Conservation (phyloP, 2,113 vertebrate species). For the Myodes glareolus region DNA sequence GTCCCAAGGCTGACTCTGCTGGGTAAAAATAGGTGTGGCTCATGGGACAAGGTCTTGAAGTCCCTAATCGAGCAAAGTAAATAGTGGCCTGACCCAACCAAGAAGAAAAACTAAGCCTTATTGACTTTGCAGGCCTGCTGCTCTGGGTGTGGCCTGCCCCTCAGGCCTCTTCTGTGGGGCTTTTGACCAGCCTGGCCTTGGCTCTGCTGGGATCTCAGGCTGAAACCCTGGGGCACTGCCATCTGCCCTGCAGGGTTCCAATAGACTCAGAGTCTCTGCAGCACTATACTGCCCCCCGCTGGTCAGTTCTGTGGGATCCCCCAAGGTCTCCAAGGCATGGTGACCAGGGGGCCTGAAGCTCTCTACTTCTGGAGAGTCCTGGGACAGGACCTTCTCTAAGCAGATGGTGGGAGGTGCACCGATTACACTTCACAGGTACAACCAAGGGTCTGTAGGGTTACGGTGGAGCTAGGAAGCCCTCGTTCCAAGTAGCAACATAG, state of each 20-base stretch:
- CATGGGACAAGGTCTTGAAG: not conserved
- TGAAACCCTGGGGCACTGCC: not conserved
- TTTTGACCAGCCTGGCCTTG: not conserved
- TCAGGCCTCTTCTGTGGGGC: not conserved
- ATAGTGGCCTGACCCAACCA: not conserved
- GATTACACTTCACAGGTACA: not conserved
- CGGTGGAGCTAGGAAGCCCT: not conserved
- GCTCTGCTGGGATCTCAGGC: not conserved
- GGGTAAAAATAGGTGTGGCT: slow-evolving; percentile 53
- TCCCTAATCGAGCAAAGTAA: not conserved
- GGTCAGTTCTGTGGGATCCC: not conserved
- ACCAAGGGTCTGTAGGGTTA: not conserved
- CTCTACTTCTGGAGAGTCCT: no score
- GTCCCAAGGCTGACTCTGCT: not conserved
- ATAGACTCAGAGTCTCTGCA: not conserved
- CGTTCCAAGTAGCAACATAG: not conserved
- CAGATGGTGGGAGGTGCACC: no score
- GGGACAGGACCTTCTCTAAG: not conserved
- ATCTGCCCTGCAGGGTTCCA: not conserved
- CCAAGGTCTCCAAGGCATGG: not conserved
- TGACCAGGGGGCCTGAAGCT: not conserved
- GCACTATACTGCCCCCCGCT: slow-evolving; percentile 47
- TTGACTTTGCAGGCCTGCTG: not conserved
- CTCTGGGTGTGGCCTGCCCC: not conserved
- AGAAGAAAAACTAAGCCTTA: not conserved